Conservation (phyloP, 2,797 vertebrate genomes). For the Falco columbarius region DNA sequence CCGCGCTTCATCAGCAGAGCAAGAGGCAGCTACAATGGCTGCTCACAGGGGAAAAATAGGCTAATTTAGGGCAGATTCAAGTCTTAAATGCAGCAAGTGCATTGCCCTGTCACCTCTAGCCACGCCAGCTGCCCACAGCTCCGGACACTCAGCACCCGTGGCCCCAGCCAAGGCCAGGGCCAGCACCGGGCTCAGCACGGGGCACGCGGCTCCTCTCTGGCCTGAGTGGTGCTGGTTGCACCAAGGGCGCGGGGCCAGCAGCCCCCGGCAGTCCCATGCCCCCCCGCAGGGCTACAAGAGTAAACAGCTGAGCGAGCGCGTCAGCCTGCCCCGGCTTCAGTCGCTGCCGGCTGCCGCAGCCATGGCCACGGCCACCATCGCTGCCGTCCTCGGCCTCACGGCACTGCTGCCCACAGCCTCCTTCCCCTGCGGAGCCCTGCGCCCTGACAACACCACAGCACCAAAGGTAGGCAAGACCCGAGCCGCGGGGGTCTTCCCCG, state of each 20-base stretch:
- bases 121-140: fast-evolving
- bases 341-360: too few species aligned
- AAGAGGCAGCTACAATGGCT: fast-evolving
- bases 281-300: background rate
- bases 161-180: fast-evolving
- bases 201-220: background rate
- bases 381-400: fast-evolving
- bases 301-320: fast-evolving
- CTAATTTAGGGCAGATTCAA: background rate
- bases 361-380: fast-evolving
- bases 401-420: background rate
- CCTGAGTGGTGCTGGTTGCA: background rate
- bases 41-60: fast-evolving
- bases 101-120: fast-evolving
- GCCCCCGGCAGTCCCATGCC: background rate
- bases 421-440: background rate
- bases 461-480: background rate
- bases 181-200: fast-evolving
- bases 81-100: background rate
- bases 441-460: fast-evolving
- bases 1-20: fast-evolving
- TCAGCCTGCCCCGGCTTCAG: fast-evolving
- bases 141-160: fast-evolving
- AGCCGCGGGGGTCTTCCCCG: background rate
- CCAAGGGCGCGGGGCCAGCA: fast-evolving